Conservation (phyloP, 2,888 invertebrate species). For the Papilio elwesi region DNA sequence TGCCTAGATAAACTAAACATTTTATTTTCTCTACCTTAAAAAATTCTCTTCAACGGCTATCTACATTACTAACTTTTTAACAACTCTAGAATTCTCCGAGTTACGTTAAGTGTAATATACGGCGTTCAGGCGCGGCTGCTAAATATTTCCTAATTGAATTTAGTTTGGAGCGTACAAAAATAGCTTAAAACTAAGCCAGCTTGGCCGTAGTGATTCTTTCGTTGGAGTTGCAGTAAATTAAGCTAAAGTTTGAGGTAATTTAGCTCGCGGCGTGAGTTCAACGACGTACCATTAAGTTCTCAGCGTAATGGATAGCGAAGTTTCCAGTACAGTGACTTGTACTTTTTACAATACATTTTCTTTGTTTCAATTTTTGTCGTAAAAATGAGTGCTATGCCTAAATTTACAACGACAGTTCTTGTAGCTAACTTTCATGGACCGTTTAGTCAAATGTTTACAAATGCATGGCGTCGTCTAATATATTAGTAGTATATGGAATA, state of each 20-base stretch:
- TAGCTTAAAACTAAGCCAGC: conserved; percentile 22
- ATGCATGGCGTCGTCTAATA: no score
- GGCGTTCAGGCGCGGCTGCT: conserved; percentile 8
- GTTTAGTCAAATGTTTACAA: no score
- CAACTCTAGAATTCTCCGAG: background rate
- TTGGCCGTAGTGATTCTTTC: conserved; percentile 14
- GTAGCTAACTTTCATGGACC: no score
- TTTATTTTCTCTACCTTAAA: no score
- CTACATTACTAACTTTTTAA: conserved; percentile 21
- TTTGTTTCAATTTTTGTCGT: background rate
- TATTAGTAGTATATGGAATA: no score
- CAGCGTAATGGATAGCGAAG: conserved; percentile 24
- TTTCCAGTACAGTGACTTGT: conserved; percentile 11
- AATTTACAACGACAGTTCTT: no score
- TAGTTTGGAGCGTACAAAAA: conserved; percentile 27
- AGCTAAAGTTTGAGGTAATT: conserved; percentile 15
- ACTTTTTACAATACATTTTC: conserved; percentile 16
- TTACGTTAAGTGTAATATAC: conserved; percentile 17
- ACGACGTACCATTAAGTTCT: conserved; percentile 29
- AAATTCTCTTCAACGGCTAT: background rate
- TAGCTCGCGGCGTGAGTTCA: conserved; percentile 19
- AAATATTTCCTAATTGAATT: conserved; percentile 31
- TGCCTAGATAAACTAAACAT: no score
- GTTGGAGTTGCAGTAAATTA: conserved; percentile 18
- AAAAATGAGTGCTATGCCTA: no score